Evolutionary conservation across 2,113 vertebrate species (phyloP), one percentile per base, ranked within the genome.

Genomic region (Periophthalmodon schlosseri): DNA sequence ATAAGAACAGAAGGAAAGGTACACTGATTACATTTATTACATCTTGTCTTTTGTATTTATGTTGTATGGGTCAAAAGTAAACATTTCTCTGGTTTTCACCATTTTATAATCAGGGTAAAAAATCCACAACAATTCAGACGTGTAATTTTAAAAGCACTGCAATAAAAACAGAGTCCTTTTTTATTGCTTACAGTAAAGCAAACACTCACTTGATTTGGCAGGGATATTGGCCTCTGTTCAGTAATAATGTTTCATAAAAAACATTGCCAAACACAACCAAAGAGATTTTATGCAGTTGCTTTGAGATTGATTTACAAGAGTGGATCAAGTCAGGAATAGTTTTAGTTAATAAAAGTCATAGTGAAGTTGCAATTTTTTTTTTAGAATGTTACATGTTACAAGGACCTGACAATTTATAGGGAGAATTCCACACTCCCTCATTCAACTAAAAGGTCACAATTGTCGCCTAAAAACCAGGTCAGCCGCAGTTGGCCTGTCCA

Each of bases 371-470:
- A 49, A 3, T 2, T 28, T 28, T 28, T 44, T 4, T 2, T 6
- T 47, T 7, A 5, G 21, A 39, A 68, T 0, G 1, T 23, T 36
- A 28, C 24, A 23, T 39, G 46, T 3, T 33, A 1, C 63, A 67
- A 56, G 39, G 15, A 34, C 3, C 64, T 70, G 65, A 76, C 61
- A 33, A 23, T 52, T 39, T 74, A 56, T 21, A 20, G 74, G 76
- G 44, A 76, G 68, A 82, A 72, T 73, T 66, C 24, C 15, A 57
- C 10, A 65, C 47, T 67, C 63, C 70, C 50, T 75, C 70, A 61
- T 61, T 80, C 73, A 23, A 5, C 72, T 60, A n/a, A 87, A 87
- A 87, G 81, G 81, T 83, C 76, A 83, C 65, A 75, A 68, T 69
- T 71, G 60, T 87, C 72, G 39, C 60, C 52, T 72, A 67, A 84